Percentiles rank a stretch among this genome's conserved stretches.
Evolutionary conservation across 2,797 vertebrate genomes (phyloP).

Genomic region (Onychomys torridus): DNA sequence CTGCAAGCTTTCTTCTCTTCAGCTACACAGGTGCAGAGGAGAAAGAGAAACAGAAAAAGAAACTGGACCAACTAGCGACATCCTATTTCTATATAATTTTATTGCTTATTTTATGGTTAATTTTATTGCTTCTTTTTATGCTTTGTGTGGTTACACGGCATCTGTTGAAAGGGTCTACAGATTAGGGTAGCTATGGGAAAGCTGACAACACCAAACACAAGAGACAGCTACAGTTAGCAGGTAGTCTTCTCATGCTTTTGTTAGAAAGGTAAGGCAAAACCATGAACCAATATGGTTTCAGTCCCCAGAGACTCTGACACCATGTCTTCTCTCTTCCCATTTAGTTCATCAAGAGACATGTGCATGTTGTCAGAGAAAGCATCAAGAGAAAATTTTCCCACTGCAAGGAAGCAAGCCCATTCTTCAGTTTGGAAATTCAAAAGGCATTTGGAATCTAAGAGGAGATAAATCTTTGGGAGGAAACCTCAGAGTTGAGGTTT

Average conservation of each 20-base stretch:
- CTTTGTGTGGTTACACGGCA: neutral
- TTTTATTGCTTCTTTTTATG: conserved; percentile 15
- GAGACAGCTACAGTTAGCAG: neutral
- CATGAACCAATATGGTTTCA: neutral
- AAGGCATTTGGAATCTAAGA: neutral
- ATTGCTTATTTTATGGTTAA: neutral
- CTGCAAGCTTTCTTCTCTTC: neutral
- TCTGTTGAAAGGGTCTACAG: neutral
- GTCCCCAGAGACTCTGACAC: neutral
- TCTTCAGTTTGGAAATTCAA: neutral
- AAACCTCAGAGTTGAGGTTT: neutral
- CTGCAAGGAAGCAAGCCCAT: neutral
- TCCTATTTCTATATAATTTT: neutral
- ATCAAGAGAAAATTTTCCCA: neutral
- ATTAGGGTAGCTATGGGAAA: neutral
- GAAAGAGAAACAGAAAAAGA: neutral
- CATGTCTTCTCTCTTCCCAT: neutral
- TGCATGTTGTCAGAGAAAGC: neutral
- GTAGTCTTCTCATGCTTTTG: neutral
- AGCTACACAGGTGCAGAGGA: neutral
- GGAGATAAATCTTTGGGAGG: neutral
- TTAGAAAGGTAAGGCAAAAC: neutral
- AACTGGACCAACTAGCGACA: neutral
- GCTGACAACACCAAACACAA: neutral
- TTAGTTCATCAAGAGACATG: neutral